Conservation (phyloP, 2,797 vertebrate genomes). For the Tamandua tetradactyla region DNA sequence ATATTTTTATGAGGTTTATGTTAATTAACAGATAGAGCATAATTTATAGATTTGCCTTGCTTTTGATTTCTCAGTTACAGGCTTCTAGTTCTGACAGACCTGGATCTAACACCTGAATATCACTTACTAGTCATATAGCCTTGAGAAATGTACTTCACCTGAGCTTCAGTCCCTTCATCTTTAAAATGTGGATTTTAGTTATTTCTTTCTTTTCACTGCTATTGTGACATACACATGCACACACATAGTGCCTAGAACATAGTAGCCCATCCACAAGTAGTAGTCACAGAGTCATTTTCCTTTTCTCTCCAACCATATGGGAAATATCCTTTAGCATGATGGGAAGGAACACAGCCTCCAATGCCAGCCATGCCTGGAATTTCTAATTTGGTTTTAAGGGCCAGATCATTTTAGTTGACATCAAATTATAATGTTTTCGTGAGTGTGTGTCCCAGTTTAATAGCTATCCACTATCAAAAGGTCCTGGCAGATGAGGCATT, state of each 20-base stretch:
- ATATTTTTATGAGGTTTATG: too few species aligned
- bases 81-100: background rate
- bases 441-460: constrained; percentile 62
- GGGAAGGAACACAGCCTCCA: constrained; percentile 26
- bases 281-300: constrained; percentile 51
- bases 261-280: background rate
- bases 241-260: background rate
- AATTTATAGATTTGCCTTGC: too few species aligned
- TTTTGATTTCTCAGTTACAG: too few species aligned
- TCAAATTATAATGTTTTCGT: constrained; percentile 63
- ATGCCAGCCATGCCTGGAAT: background rate
- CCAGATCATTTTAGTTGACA: constrained; percentile 68
- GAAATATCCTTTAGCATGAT: constrained; percentile 61
- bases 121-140: background rate
- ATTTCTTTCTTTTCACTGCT: background rate
- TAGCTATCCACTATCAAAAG: constrained; percentile 71
- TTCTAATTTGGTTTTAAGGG: constrained; percentile 71
- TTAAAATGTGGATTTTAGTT: background rate
- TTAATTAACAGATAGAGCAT: too few species aligned
- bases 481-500: constrained; percentile 42
- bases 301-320: constrained; percentile 55
- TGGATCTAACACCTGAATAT: background rate
- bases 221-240: background rate
- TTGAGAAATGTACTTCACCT: background rate
- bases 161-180: background rate